Percentiles rank a stretch among this genome's conserved stretches.
These are phyloP conservation scores for Pseudachorutes palmiensis DNA, from an alignment of 1,140 invertebrate genomes.

Conservation along the genomic window DNA sequence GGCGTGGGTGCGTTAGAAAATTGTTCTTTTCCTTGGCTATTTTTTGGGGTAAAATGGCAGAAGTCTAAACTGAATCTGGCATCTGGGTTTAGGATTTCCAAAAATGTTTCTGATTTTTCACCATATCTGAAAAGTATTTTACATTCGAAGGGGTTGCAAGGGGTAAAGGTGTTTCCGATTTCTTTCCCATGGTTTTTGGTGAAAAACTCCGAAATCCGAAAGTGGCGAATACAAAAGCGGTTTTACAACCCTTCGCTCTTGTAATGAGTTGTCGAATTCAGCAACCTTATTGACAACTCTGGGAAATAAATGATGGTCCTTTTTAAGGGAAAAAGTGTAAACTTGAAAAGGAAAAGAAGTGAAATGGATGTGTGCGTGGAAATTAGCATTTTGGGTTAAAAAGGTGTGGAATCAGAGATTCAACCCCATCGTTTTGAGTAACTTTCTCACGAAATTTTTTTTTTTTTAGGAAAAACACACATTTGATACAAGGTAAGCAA, in stretches of 20 bases:
- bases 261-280: neutral
- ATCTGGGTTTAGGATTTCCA: too few relatives aligned
- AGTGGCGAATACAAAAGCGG: neutral
- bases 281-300: conserved; percentile 15
- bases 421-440: neutral
- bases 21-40: too few relatives aligned
- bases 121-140: too few relatives aligned
- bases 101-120: too few relatives aligned
- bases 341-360: neutral
- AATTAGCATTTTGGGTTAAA: conserved; percentile 33
- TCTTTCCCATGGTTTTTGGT: too few relatives aligned
- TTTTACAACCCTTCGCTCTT: neutral
- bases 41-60: too few relatives aligned
- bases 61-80: too few relatives aligned
- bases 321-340: neutral
- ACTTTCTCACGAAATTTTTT: conserved; percentile 27
- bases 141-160: too few relatives aligned
- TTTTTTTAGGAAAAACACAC: neutral
- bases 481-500: conserved; percentile 9
- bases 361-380: too few relatives aligned
- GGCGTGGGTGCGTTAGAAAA: too few relatives aligned
- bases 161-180: too few relatives aligned
- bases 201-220: neutral
- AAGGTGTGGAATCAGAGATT: neutral
- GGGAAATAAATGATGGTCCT: conserved; percentile 10